Percentiles rank a stretch among this genome's conserved stretches.
Evolutionary conservation across 2,113 vertebrate genomes (phyloP).

Genomic region (Phylloscopus whistleri): DNA sequence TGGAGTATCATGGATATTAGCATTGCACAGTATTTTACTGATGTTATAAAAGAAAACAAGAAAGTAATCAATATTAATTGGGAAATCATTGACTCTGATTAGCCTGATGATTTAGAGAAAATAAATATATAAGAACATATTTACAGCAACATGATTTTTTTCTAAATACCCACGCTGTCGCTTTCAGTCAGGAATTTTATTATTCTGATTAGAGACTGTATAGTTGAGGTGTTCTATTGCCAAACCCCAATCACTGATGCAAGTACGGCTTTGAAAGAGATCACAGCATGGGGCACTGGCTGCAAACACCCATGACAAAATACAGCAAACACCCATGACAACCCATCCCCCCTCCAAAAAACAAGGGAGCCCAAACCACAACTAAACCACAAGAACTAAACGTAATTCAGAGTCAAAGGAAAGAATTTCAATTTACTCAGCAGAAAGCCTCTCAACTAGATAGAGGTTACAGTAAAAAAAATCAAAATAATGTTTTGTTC

Average conservation of each 20-base stretch:
- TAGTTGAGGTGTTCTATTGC: not conserved
- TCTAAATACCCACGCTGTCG: not conserved
- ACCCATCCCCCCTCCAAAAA: not conserved
- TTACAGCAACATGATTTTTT: not conserved
- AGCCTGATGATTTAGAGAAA: not conserved
- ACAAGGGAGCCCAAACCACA: not conserved
- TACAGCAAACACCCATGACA: rapidly evolving
- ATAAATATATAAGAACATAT: not conserved
- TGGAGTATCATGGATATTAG: not conserved
- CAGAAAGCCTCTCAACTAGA: not conserved
- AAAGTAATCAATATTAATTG: not conserved
- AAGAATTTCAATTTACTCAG: not conserved
- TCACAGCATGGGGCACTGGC: not conserved
- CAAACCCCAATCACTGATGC: not conserved
- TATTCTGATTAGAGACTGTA: not conserved
- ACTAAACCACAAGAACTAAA: not conserved
- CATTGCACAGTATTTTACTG: not conserved
- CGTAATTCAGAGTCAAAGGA: not conserved
- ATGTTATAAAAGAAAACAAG: not conserved
- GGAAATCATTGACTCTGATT: not conserved
- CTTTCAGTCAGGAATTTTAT: not conserved
- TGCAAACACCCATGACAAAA: not conserved
- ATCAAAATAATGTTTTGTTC: not conserved
- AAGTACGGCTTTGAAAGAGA: not conserved
- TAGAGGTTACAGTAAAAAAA: not conserved